Evolutionary conservation across 2,797 vertebrate genomes (phyloP), one percentile per base, ranked within the genome.

Genomic region (Phrynocephalus vlangalii): DNA sequence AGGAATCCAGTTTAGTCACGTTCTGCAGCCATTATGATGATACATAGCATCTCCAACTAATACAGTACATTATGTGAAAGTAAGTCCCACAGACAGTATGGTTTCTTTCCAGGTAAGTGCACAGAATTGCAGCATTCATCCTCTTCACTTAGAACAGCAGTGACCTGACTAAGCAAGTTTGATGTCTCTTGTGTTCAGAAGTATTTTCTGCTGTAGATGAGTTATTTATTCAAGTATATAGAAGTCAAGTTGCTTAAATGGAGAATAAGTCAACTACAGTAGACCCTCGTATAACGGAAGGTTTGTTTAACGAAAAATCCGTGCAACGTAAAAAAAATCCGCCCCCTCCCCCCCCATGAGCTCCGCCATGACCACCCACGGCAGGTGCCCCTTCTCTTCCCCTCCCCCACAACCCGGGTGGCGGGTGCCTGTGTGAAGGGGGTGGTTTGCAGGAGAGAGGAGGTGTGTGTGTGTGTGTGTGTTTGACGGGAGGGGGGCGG

Each of bases 121-220:
- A 70, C 22, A n/a, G 68, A 71, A 71, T 30, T 71, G 70, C 70
- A 33, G 70, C 70, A 15, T 72, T 72, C 70, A 72, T n/a, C 88
- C 60, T 86, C 28, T 71, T 52, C 52, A 56, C 26, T 83, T 79
- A 72, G 90, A 94, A 92, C 72, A n/a, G 7, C 11, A 9, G 9
- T 52, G 52, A 52, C 52, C 30, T 38, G 20, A 77, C 66, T 72
- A 89, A 90, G 86, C 50, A 60, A n/a, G 79, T 85, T 88, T 87
- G 44, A 80, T 26, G 63, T n/a, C 50, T 5, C 28, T 18, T 18
- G 11, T n/a, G 60, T 90, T 80, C 63, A 73, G 26, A 8, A 76
- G 26, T 33, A 71, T 80, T 70, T 26, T 56, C 30, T n/a, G 50
- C 52, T 20, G 38, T 30, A 30, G 7, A 22, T 70, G 38, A 8